These are phyloP conservation scores for Orussus abietinus DNA, from an alignment of 1,140 invertebrate species.

Conservation along the genomic window DNA sequence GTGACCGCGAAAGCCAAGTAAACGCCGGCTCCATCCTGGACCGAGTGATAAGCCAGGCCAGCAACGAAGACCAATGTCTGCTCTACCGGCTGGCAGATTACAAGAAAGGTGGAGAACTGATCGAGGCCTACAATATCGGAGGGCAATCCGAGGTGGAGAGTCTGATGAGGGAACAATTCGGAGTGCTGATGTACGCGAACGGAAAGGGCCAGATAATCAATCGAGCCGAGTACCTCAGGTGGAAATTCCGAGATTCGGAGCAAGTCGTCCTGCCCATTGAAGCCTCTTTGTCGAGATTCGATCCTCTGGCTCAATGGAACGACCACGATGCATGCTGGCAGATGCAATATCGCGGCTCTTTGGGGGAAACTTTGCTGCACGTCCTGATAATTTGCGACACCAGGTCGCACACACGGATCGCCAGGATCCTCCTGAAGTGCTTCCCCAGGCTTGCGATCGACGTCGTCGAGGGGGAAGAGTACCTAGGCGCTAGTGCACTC, in stretches of 20 bases:
- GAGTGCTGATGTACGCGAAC: conserved; percentile 83
- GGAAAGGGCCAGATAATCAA: conserved; percentile 85
- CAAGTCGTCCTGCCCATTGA: conserved; percentile 79
- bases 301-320: conserved; percentile 79
- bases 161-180: conserved; percentile 83
- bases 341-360: conserved; percentile 89
- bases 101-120: conserved; percentile 82
- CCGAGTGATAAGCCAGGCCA: conserved; percentile 80
- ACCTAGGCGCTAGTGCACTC: conserved; percentile 89
- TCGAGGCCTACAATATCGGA: conserved; percentile 80
- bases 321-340: conserved; percentile 96
- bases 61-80: conserved; percentile 78
- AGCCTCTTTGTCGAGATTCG: conserved; percentile 71
- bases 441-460: conserved; percentile 90
- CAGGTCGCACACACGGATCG: conserved; percentile 77
- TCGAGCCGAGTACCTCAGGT: conserved; percentile 84
- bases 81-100: conserved; percentile 85
- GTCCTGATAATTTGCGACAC: conserved; percentile 94
- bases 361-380: conserved; percentile 93
- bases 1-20: conserved; percentile 42
- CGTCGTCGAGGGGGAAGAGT: conserved; percentile 96
- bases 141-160: conserved; percentile 79
- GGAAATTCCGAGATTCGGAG: conserved; percentile 86
- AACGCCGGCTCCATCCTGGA: conserved; percentile 77
- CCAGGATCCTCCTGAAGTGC: conserved; percentile 82